These are phyloP conservation scores for Ptychoptera contaminata DNA, from an alignment of 2,888 invertebrate genomes.

Conservation along the genomic window DNA sequence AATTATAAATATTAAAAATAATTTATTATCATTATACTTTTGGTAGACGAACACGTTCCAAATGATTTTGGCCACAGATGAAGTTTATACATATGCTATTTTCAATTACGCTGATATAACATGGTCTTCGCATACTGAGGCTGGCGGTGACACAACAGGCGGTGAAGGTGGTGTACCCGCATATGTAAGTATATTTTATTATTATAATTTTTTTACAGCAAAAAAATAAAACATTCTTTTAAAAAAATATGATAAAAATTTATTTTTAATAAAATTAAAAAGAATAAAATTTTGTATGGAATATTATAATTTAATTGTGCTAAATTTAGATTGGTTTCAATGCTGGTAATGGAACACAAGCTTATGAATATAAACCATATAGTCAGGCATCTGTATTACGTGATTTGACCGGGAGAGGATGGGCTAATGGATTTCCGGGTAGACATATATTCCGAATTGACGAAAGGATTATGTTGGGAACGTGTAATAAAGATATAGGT, in stretches of 20 bases:
- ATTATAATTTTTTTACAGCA: not conserved
- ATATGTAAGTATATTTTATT: slow-evolving; percentile 43
- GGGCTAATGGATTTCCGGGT: slow-evolving; percentile 76
- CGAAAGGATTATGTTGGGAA: slow-evolving; percentile 83
- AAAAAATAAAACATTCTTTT: not conserved
- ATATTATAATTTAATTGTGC: not conserved
- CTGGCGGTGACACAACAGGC: slow-evolving; percentile 72
- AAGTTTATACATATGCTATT: slow-evolving; percentile 85
- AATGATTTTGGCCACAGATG: slow-evolving; percentile 82
- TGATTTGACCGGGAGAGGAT: slow-evolving; percentile 70
- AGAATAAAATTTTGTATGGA: not conserved
- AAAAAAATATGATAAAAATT: not conserved
- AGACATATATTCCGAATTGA: slow-evolving; percentile 90
- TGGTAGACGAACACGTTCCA: slow-evolving; percentile 89
- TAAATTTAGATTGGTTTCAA: slow-evolving; percentile 79
- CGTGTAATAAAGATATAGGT: slow-evolving; percentile 84
- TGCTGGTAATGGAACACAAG: slow-evolving; percentile 84
- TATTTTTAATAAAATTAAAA: not conserved
- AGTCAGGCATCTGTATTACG: slow-evolving; percentile 73
- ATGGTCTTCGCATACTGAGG: slow-evolving; percentile 85
- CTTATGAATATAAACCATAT: slow-evolving; percentile 78
- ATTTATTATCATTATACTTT: not conserved
- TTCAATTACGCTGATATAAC: slow-evolving; percentile 85
- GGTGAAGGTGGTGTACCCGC: slow-evolving; percentile 81
- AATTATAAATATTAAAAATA: slow-evolving; percentile 1